A percentile compares a stretch with the other conserved stretches of the same genome.
Conservation (phyloP, 2,888 invertebrate species). For the Eremobia ochroleuca region DNA sequence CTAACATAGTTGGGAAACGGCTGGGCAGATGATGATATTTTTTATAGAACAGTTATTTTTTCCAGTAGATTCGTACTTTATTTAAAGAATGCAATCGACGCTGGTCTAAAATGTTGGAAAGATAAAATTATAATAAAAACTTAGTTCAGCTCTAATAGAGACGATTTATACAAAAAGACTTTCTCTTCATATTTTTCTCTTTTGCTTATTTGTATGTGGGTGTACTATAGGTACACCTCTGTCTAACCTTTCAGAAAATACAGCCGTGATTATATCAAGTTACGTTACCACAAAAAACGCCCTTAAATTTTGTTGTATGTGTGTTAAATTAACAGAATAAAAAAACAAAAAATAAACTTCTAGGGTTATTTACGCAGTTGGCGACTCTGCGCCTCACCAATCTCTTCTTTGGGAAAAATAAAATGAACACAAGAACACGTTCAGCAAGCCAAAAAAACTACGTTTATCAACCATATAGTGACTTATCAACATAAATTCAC, state of each 20-base stretch:
- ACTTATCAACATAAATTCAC: constrained; percentile 58
- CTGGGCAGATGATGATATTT: too few relatives aligned
- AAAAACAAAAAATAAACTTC: too few relatives aligned
- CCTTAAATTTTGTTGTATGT: background rate
- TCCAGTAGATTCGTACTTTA: background rate
- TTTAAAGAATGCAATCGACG: background rate
- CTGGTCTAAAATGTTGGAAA: background rate
- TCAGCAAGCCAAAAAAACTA: background rate
- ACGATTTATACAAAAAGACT: background rate
- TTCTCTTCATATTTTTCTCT: background rate
- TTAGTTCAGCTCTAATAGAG: background rate
- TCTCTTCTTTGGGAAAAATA: background rate
- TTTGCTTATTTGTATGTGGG: background rate
- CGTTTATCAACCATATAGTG: constrained; percentile 21
- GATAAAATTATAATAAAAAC: background rate
- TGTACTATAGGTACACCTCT: background rate
- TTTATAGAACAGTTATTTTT: background rate
- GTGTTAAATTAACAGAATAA: background rate
- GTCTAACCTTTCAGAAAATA: too few relatives aligned
- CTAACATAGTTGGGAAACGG: too few relatives aligned
- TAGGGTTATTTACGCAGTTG: too few relatives aligned
- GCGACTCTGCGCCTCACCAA: background rate
- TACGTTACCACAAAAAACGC: background rate
- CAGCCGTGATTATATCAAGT: background rate
- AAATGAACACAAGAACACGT: constrained; percentile 2